Evolutionary conservation across 2,113 vertebrate genomes (phyloP).

Genomic region (Astur gentilis): DNA sequence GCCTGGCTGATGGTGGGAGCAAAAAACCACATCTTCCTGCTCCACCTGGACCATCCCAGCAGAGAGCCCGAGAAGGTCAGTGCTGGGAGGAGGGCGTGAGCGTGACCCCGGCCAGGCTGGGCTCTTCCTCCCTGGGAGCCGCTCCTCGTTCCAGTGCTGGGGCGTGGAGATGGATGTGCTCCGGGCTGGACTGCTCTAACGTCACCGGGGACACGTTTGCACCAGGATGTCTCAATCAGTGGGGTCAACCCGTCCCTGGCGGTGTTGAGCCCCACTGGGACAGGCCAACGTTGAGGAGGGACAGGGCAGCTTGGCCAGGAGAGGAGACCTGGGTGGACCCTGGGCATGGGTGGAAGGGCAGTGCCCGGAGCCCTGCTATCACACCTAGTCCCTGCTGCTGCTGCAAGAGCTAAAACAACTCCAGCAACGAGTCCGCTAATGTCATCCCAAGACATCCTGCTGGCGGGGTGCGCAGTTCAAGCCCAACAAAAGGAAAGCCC

Average conservation of each 20-base stretch:
- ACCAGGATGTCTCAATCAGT: background rate
- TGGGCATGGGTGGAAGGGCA: background rate
- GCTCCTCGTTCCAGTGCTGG: background rate
- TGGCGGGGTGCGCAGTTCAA: accelerated
- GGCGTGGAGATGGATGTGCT: background rate
- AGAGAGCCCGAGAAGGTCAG: conserved; percentile 74
- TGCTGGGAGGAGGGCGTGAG: background rate
- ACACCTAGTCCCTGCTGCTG: background rate
- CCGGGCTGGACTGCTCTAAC: background rate
- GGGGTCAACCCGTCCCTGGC: background rate
- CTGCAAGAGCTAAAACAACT: background rate
- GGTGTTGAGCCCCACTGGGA: background rate
- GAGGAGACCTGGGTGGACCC: background rate
- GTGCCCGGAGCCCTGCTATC: background rate
- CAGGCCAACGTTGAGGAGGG: background rate
- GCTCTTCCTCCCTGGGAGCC: background rate
- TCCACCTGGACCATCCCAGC: conserved; percentile 73
- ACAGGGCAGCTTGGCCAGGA: background rate
- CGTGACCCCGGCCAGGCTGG: background rate
- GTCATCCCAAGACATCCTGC: conserved; percentile 52
- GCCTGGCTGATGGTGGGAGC: conserved; percentile 84
- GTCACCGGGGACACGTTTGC: background rate
- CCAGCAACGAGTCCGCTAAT: background rate
- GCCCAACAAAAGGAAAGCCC: conserved; percentile 18
- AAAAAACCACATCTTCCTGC: conserved; percentile 81